Base-by-base conservation (phyloP, 2,888 invertebrate genomes). In the Oxyteleia sp. region DNA sequence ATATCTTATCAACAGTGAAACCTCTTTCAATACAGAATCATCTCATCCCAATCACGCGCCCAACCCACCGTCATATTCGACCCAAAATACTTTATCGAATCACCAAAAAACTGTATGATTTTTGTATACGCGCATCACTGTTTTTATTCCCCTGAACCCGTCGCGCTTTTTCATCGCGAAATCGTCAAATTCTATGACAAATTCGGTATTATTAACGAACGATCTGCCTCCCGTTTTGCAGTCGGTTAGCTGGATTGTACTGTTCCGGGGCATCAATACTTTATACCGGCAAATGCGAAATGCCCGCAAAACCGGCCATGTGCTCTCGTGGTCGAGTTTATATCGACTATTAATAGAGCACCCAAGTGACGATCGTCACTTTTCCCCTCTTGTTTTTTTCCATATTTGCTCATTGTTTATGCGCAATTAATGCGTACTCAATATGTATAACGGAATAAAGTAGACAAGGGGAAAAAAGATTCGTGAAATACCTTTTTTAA, bases 271-370 rank as follows among this genome's bases (percentile, higher is more conserved):
- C 88, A 90, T 90, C 89, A 90, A 90, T 90, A 90, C 88, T 90
- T 89, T 88, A 89, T 89, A 86, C 87, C 75, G 86, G 87, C 88
- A 90, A 89, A 91, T 90, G 89, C 89, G 89, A 90, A 90, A 88
- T 87, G 87, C 87, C 89, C 90, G 88, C 90, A 90, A 90, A 90
- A 89, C 88, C 88, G 87, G 82, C 87, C 88, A 88, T 88, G 88
- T 81, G 82, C 82, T 85, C 87, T 87, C 89, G 89, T 80, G 90
- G 90, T 91, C 80, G 84, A 88, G 85, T 89, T 89, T 86, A 87
- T 88, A 88, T 85, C 85, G 88, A 89, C 88, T 90, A 90, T 90
- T 90, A 91, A 91, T 91, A 88, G 88, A 87, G 88, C 89, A 88
- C 89, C 88, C 88, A 89, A 89, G 90, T 86, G 88, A 88, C 87